phyloP scores from a whole-genome alignment of 2,888 invertebrate genomes.

The Caenorhabditis imperialis region DNA sequence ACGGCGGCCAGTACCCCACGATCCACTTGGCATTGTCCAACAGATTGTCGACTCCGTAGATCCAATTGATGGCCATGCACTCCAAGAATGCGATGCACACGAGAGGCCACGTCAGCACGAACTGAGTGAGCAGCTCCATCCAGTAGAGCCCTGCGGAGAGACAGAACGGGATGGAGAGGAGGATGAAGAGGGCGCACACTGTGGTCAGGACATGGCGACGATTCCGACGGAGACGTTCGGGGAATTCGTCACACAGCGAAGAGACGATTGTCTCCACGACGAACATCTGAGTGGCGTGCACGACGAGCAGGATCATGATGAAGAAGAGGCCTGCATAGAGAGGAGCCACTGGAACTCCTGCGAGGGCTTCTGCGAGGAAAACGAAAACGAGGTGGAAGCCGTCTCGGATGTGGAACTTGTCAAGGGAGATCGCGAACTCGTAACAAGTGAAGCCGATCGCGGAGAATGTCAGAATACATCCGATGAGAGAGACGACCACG shows the following conservation, averaged over 20 bases:
- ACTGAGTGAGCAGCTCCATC: conserved; percentile 81
- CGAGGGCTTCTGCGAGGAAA: conserved; percentile 88
- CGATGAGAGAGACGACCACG: conserved; percentile 87
- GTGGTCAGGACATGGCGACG: conserved; percentile 72
- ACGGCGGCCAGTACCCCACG: conserved; percentile 82
- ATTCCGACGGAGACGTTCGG: conserved; percentile 78
- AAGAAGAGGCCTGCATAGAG: conserved; percentile 89
- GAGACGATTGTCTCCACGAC: conserved; percentile 81
- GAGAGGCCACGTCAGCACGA: conserved; percentile 81
- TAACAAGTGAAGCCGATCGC: conserved; percentile 88
- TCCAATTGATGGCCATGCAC: conserved; percentile 80
- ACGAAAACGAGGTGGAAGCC: conserved; percentile 84
- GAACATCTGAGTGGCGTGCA: conserved; percentile 74
- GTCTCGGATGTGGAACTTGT: conserved; percentile 73
- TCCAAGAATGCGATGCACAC: conserved; percentile 82
- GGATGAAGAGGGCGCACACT: conserved; percentile 70
- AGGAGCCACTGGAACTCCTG: conserved; percentile 85
- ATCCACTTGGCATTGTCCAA: conserved; percentile 81
- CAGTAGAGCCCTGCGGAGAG: conserved; percentile 80
- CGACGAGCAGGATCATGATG: conserved; percentile 80
- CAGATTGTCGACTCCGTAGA: conserved; percentile 80
- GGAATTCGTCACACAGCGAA: conserved; percentile 81
- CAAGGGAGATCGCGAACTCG: conserved; percentile 83
- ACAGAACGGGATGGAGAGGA: conserved; percentile 75
- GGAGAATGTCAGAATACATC: conserved; percentile 87